A percentile compares a stretch with the other conserved stretches of the same genome.
phyloP scores from a whole-genome alignment of 2,797 vertebrate genomes.

The Tarsius wallacei region DNA sequence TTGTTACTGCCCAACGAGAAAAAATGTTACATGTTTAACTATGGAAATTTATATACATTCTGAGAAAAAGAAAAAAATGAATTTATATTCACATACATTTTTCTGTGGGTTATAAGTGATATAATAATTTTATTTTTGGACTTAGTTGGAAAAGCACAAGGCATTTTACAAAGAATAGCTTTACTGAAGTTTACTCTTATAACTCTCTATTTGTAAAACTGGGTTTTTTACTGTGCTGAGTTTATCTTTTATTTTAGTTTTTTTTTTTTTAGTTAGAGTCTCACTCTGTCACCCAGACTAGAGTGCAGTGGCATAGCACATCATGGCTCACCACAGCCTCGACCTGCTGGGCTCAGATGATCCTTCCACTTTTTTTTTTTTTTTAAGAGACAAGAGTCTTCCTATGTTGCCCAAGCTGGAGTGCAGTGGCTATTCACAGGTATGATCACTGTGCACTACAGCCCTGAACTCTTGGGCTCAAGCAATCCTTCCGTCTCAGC shows the following conservation, averaged over 20 bases:
- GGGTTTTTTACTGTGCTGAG: not conserved
- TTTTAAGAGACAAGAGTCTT: not conserved
- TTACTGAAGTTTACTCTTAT: not conserved
- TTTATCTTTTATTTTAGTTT: not conserved
- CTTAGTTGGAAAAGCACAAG: not conserved
- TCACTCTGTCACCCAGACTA: too few relatives aligned
- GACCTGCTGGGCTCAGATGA: too few relatives aligned
- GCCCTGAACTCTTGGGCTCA: not conserved
- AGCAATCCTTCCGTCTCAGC: not conserved
- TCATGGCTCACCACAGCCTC: too few relatives aligned
- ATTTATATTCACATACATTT: not conserved
- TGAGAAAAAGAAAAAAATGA: not conserved
- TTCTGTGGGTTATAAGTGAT: not conserved
- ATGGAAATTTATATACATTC: not conserved
- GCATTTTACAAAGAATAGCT: not conserved
- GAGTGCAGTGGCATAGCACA: too few relatives aligned
- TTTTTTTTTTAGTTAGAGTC: too few relatives aligned
- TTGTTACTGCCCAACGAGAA: not conserved
- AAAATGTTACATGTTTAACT: not conserved
- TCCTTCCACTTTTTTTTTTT: too few relatives aligned
- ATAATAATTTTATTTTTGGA: not conserved
- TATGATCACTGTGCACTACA: not conserved
- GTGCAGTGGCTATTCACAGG: not conserved
- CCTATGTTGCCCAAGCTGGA: not conserved
- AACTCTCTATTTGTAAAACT: conserved; percentile 37